Conservation (phyloP, 2,888 invertebrate genomes). For the Phragmatobia fuliginosa region DNA sequence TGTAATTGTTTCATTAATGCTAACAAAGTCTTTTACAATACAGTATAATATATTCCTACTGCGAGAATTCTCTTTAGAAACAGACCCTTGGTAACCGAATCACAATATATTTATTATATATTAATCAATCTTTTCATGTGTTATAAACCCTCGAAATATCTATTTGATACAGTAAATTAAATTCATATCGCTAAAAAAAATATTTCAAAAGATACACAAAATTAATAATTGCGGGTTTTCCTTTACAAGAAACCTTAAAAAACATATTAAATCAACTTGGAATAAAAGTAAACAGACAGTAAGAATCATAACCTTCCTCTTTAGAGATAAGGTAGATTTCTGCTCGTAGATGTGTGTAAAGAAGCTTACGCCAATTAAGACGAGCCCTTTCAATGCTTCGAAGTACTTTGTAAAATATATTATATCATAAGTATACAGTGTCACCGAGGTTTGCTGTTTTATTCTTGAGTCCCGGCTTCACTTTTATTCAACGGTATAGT, state of each 20-base stretch:
- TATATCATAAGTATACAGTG: not conserved
- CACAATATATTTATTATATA: not conserved
- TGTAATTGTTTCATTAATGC: too few relatives aligned
- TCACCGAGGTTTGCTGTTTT: not conserved
- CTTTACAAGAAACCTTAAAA: conserved; percentile 8
- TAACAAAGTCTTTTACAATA: too few relatives aligned
- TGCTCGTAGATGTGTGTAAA: conserved; percentile 23
- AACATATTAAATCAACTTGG: conserved; percentile 6
- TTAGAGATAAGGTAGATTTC: conserved; percentile 16
- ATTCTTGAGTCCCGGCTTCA: not conserved
- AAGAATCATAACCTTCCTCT: not conserved
- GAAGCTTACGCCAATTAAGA: conserved; percentile 40
- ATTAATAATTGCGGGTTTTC: conserved; percentile 1
- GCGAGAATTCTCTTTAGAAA: too few relatives aligned
- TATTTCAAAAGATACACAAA: not conserved
- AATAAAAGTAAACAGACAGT: not conserved
- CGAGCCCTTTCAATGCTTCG: conserved; percentile 10
- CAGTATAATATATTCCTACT: too few relatives aligned
- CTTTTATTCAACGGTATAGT: not conserved
- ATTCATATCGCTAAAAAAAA: not conserved
- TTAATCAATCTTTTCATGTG: not conserved
- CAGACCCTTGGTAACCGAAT: too few relatives aligned
- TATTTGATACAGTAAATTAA: not conserved
- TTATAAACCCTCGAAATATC: not conserved
- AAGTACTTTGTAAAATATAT: not conserved